phyloP scores from a whole-genome alignment of 2,888 invertebrate species.

The Morpho achilles region DNA sequence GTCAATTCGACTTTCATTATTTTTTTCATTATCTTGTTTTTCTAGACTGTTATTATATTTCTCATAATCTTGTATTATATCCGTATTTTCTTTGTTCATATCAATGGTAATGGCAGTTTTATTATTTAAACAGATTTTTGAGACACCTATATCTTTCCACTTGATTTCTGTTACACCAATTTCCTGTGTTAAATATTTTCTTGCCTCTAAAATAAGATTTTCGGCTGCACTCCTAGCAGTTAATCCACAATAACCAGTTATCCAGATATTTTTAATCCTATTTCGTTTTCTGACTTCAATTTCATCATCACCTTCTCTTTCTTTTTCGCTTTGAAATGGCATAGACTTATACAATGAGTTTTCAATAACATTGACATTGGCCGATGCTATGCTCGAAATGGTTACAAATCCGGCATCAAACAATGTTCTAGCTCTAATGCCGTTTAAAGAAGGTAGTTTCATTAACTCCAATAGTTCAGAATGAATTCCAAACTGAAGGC shows the following conservation, averaged over 20 bases:
- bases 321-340: constrained; percentile 92
- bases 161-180: constrained; percentile 85
- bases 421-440: constrained; percentile 89
- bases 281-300: constrained; percentile 82
- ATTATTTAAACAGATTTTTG: constrained; percentile 16
- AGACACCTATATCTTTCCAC: constrained; percentile 72
- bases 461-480: constrained; percentile 95
- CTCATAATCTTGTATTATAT: too few relatives aligned
- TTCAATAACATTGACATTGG: constrained; percentile 84
- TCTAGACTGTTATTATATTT: too few relatives aligned
- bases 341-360: constrained; percentile 86
- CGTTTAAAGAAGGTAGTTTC: constrained; percentile 89
- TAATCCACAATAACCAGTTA: constrained; percentile 88
- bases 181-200: constrained; percentile 84
- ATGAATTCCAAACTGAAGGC: constrained; percentile 96
- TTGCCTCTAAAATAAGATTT: constrained; percentile 88
- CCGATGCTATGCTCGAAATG: constrained; percentile 87
- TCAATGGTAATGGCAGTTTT: background rate
- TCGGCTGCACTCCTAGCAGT: constrained; percentile 90
- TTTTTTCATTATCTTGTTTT: background rate
- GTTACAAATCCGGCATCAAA: constrained; percentile 89
- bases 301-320: constrained; percentile 83
- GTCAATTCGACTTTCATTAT: background rate
- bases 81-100: background rate
- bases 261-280: constrained; percentile 85